phyloP scores from a whole-genome alignment of 2,797 vertebrate genomes.

The Falco novaeseelandiae region DNA sequence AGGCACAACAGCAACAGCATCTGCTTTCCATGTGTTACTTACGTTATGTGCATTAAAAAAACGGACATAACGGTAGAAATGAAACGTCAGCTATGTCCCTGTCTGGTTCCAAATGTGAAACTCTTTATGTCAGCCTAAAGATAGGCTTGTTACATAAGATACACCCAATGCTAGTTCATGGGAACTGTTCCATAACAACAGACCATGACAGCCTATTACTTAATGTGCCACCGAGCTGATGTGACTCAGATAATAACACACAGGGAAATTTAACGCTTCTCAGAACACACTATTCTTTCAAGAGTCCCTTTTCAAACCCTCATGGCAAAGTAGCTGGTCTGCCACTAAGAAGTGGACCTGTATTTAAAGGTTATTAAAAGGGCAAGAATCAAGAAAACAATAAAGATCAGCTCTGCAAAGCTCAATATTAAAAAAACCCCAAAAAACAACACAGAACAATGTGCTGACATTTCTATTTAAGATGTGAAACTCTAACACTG shows the following conservation, averaged over 20 bases:
- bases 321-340: neutral
- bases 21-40: neutral
- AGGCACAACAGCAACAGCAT: neutral
- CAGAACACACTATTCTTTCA: neutral
- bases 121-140: neutral
- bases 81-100: neutral
- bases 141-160: neutral
- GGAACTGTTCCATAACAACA: slow-evolving; percentile 43
- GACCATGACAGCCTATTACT: slow-evolving; percentile 10
- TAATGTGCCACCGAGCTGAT: slow-evolving; percentile 41
- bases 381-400: slow-evolving; percentile 11
- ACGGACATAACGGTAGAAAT: accelerated
- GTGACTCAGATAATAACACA: neutral
- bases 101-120: neutral
- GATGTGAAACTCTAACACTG: neutral
- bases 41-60: neutral
- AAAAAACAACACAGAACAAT: neutral
- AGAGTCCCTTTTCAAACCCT: neutral
- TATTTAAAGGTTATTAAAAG: slow-evolving; percentile 41
- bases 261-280: neutral
- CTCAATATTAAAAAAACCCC: neutral
- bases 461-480: slow-evolving; percentile 11
- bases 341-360: neutral
- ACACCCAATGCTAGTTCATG: neutral
- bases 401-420: neutral